A percentile compares a stretch with the other conserved stretches of the same genome.
phyloP scores from a whole-genome alignment of 2,797 vertebrate species.

The Halcyon smyrnensis region DNA sequence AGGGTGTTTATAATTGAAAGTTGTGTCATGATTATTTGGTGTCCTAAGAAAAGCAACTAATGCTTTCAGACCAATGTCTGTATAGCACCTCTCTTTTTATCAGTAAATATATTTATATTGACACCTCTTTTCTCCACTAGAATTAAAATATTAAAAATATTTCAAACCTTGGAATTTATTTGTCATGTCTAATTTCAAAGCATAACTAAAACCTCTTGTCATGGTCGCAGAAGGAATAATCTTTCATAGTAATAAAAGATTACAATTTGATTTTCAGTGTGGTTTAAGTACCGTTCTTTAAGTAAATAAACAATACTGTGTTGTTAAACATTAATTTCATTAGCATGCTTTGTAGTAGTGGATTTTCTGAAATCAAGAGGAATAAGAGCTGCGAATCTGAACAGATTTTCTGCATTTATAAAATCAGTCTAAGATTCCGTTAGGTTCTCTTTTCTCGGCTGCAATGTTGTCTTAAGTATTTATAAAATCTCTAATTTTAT shows the following conservation, averaged over 20 bases:
- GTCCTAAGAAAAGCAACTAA: neutral
- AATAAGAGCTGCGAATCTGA: neutral
- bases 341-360: neutral
- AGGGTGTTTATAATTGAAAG: neutral
- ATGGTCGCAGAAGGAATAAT: neutral
- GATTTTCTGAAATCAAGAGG: neutral
- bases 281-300: neutral
- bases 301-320: neutral
- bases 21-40: neutral
- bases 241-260: neutral
- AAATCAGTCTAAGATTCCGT: neutral
- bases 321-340: slow-evolving; percentile 17
- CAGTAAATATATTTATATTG: neutral
- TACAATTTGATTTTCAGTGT: neutral
- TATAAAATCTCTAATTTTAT: neutral
- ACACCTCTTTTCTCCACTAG: neutral
- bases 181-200: neutral
- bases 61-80: neutral
- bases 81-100: neutral
- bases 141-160: neutral
- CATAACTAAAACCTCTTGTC: neutral
- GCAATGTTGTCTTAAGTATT: neutral
- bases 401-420: neutral
- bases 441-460: neutral
- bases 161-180: neutral